These are phyloP conservation scores for Rhagologus leucostigma DNA, from an alignment of 2,113 vertebrate genomes.

Conservation along the genomic window DNA sequence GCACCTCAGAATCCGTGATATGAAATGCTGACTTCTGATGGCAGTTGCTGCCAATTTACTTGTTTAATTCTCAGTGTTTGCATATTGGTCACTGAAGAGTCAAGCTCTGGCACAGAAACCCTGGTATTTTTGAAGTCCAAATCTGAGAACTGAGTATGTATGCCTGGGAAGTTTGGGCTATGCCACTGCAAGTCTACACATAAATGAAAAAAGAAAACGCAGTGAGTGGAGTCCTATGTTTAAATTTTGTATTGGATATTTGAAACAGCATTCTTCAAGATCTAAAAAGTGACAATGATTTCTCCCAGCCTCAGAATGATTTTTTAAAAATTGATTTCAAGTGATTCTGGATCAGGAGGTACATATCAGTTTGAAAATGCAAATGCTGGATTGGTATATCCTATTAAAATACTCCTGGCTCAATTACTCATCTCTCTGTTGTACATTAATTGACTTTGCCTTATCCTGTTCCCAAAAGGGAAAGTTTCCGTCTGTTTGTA, in stretches of 20 bases:
- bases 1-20: rapidly evolving
- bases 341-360: background rate
- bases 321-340: background rate
- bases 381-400: background rate
- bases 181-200: background rate
- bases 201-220: background rate
- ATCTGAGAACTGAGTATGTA: background rate
- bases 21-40: background rate
- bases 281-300: background rate
- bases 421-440: constrained; percentile 15
- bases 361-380: background rate
- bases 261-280: background rate
- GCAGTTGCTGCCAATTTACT: background rate
- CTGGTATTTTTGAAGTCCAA: background rate
- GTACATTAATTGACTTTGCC: constrained; percentile 7
- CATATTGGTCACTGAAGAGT: background rate
- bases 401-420: constrained; percentile 13
- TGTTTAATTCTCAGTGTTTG: background rate
- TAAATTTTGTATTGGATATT: background rate
- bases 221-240: background rate
- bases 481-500: background rate
- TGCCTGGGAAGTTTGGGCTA: background rate
- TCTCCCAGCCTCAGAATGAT: background rate
- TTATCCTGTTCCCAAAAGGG: constrained; percentile 5
- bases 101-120: background rate